A percentile compares a stretch with the other conserved stretches of the same genome.
phyloP scores from a whole-genome alignment of 2,888 invertebrate species.

The Morpho deidamia region DNA sequence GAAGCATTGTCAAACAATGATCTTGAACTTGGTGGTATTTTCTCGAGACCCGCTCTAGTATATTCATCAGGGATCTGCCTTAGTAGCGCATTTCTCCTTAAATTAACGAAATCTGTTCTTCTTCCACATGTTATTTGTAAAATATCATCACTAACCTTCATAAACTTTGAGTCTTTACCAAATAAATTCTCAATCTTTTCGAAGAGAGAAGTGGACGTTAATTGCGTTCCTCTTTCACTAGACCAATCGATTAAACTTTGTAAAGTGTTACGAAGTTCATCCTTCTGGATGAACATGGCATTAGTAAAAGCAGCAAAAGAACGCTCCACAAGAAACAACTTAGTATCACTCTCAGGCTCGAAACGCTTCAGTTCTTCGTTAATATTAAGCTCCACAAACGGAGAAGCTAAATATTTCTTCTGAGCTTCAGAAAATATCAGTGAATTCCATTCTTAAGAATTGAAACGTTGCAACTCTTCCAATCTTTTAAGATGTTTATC shows the following conservation, averaged over 20 bases:
- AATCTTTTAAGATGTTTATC: no score
- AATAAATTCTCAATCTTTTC: constrained; percentile 17
- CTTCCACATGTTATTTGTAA: constrained; percentile 11
- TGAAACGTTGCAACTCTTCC: no score
- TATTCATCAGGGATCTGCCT: neutral
- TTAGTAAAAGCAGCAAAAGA: constrained; percentile 22
- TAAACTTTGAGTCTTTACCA: constrained; percentile 12
- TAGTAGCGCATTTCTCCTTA: constrained; percentile 1
- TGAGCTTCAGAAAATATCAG: constrained; percentile 16
- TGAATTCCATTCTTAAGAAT: constrained; percentile 14
- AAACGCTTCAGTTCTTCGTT: constrained; percentile 21
- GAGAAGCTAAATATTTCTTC: constrained; percentile 20
- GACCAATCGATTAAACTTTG: constrained; percentile 15
- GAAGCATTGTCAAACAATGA: neutral
- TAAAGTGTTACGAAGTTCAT: constrained; percentile 11
- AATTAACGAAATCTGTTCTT: constrained; percentile 13
- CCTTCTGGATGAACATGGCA: constrained; percentile 22
- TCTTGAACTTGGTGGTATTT: neutral
- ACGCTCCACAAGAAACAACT: constrained; percentile 19
- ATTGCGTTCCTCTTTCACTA: neutral
- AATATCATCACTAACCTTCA: constrained; percentile 2
- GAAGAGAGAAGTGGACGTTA: constrained; percentile 9
- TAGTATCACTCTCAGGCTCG: constrained; percentile 1
- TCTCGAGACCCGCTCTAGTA: neutral
- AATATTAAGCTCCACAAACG: constrained; percentile 19